Base-by-base conservation (phyloP, 1,140 invertebrate genomes). In the Trinorchestia longiramus region DNA sequence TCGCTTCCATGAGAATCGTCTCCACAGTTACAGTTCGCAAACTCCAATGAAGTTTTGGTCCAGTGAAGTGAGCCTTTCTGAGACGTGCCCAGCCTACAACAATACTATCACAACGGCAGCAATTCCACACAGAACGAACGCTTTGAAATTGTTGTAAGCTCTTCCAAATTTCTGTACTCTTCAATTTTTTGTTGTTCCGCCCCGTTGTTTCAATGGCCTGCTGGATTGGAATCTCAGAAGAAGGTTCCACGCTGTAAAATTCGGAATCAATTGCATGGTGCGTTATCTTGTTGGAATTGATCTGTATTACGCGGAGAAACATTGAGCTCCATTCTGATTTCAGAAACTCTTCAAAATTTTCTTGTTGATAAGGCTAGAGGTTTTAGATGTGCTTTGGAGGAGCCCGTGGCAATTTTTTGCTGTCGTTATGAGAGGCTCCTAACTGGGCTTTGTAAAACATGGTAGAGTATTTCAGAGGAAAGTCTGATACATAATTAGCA, bases 1-100 rank as follows among this genome's bases (percentile, higher is more conserved):
- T 90, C 88, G 88, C 88, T 90, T 90, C 88, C 88, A 41, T 42
- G 88, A 90, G 88, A 90, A 90, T 90, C 88, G 88, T 90, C 88
- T 90, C 88, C 88, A 28, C 43, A 41, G 88, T 90, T 42, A 41
- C 88, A 42, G 88, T 90, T 90, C 88, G 88, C 88, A 90, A 90
- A 90, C 88, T 90, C 88, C 41, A 42, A 90, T 90, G 88, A 90
- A 90, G 88, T 90, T 90, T 90, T 90, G 88, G 88, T 90, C 43
- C 88, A 28, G 88, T 90, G 43, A 90, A 90, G 88, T 90, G 88
- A 90, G 88, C 88, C 88, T 41, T 90, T 43, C 88, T 41, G n/a
- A 42, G 88, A 90, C 88, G 88, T 90, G 88, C n/a, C 41, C 43
- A 41, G 88, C n/a, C 41, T 90, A 43, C 88, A 43, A 42, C 88